Evolutionary conservation across 2,113 vertebrate genomes (phyloP), one percentile per base, ranked within the genome.

Genomic region (Azemiops feae): DNA sequence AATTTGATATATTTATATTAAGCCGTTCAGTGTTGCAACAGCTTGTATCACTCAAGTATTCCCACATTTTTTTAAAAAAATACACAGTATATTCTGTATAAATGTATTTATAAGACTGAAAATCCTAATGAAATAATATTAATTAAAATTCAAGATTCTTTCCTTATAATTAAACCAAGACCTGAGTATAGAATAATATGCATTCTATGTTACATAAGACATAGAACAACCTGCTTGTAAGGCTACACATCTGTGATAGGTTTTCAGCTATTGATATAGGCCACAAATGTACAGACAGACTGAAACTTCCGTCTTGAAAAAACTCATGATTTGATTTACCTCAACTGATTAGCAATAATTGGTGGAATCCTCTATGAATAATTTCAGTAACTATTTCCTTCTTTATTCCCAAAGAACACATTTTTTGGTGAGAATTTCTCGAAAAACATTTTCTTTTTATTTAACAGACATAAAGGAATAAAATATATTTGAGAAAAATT

Each of bases 311-410:
- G n/a, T 3, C 50, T 88, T 10, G 16, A 55, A 39, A 9, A 50
- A 87, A 94, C 8, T 9, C 0, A 92, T 27, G 0, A 64, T 92
- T 69, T 89, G 0, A 88, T 92, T 81, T 87, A 7, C 20, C 90
- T 91, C 88, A 47, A 81, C 25, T 92, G 50, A 50, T 92, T 74
- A 92, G 92, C 93, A 95, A 92, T 11, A 18, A 0, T 93, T 52
- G 47, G 27, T 52, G 58, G 22, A 1, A 8, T 53, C 60, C 2
- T 7, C 93, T 94, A 93, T 89, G 90, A 5, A 6, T 34, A 92
- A 47, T 3, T 81, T 18, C 34, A 87, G 16, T 85, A 34, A 34
- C 10, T 81, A 90, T 86, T 93, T 93, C 92, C 0, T 22, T n/a
- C 5, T 47, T n/a, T n/a, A 25, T 14, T 12, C 25, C 47, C 25